Base-by-base conservation (phyloP, 2,113 vertebrate genomes). In the Bombycilla garrulus region DNA sequence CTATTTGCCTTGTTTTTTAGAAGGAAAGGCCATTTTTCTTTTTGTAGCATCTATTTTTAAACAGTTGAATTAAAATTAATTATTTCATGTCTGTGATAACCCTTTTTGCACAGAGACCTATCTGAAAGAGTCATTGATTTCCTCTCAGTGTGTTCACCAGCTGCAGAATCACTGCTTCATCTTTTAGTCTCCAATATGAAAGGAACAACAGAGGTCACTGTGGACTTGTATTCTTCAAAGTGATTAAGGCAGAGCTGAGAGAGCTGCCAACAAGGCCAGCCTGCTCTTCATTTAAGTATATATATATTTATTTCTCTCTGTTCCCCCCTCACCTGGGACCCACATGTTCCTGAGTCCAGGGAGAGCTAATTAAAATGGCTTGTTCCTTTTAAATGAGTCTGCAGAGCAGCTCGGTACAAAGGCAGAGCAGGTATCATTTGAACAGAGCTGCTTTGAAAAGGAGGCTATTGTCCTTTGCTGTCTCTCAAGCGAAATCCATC, bases 171-270 rank as follows among this genome's bases (percentile, higher is more conserved):
- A 72, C 38, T 8, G n/a, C 60, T 60, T 86, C 74, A 58, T 94
- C 70, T 85, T 96, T 95, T 91, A 64, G 93, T 96, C 95, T 96
- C 40, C 79, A 71, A 11, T 72, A 62, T 91, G 88, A 94, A 97
- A 94, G 92, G 88, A 95, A 90, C 86, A 91, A 93, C 90, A 88
- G 94, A 97, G 94, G 93, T 96, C 94, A 87, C 97, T 81, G 93
- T 93, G 96, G 92, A 86, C 89, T 96, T 85, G 74, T 22, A 11
- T 67, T 88, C 82, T 94, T 94, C 82, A 88, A 89, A 84, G 53
- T 25, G 88, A 88, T 93, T 81, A 44, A 64, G 56, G 61, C 65
- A 92, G 62, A 79, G 88, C 87, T 66, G 66, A 45, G 84, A 51
- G 6, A 77, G 86, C 44, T 79, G 83, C 48, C 57, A 86, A 33